A percentile compares a stretch with the other conserved stretches of the same genome.
phyloP scores from a whole-genome alignment of 2,113 vertebrate species.

The Tor tambroides region DNA sequence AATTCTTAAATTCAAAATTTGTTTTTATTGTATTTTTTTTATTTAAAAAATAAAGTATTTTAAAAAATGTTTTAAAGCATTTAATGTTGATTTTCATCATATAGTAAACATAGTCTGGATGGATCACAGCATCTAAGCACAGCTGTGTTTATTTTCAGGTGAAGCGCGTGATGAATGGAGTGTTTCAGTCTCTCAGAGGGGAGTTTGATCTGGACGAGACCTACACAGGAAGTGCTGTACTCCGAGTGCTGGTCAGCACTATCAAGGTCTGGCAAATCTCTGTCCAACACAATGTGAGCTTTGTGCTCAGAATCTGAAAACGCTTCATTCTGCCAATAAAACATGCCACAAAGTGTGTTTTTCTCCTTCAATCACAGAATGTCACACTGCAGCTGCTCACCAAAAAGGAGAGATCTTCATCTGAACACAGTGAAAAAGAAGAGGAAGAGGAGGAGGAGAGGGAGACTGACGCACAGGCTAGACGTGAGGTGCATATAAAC shows the following conservation, averaged over 20 bases:
- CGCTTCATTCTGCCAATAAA: background rate
- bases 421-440: slow-evolving; percentile 52
- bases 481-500: slow-evolving; percentile 38
- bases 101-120: background rate
- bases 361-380: slow-evolving; percentile 70
- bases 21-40: too few species aligned
- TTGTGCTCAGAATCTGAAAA: too few species aligned
- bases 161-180: slow-evolving; percentile 95
- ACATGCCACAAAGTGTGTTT: background rate
- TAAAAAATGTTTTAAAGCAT: too few species aligned
- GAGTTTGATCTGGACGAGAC: slow-evolving; percentile 88
- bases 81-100: background rate
- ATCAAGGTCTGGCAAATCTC: slow-evolving; percentile 83
- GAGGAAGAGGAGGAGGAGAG: slow-evolving; percentile 60
- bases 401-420: slow-evolving; percentile 62
- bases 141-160: slow-evolving; percentile 76
- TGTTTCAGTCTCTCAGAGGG: slow-evolving; percentile 88
- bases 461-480: slow-evolving; percentile 15
- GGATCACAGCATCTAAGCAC: background rate
- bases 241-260: slow-evolving; percentile 84
- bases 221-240: slow-evolving; percentile 84
- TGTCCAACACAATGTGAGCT: background rate
- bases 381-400: slow-evolving; percentile 87
- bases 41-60: background rate
- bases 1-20: too few species aligned